These are phyloP conservation scores for Phaetusa simplex DNA, from an alignment of 2,113 vertebrate genomes.

Conservation along the genomic window DNA sequence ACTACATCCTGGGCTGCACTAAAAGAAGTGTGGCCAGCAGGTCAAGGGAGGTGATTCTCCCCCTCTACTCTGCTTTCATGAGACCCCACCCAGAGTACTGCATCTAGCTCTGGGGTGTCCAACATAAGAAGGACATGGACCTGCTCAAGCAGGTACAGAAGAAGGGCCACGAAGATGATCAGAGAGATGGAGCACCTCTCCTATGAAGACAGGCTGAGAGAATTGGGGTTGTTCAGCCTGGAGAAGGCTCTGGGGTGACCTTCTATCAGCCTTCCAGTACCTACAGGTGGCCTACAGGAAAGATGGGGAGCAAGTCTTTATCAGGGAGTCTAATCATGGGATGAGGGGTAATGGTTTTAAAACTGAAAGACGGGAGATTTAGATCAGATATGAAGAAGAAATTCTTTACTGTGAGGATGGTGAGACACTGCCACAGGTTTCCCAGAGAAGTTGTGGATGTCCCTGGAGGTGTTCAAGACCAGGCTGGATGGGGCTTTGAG, in stretches of 20 bases:
- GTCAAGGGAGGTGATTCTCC: neutral
- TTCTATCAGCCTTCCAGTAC: neutral
- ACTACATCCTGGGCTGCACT: neutral
- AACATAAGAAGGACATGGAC: neutral
- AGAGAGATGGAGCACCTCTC: neutral
- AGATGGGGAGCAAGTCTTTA: neutral
- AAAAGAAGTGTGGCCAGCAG: neutral
- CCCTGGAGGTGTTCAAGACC: neutral
- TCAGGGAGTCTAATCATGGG: neutral
- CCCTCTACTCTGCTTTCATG: neutral
- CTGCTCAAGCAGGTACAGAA: neutral
- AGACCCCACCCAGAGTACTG: neutral
- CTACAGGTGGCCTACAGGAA: neutral
- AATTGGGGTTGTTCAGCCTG: neutral
- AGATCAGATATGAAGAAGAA: neutral
- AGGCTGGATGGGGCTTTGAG: neutral
- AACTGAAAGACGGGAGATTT: neutral
- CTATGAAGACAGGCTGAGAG: neutral
- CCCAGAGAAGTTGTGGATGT: neutral
- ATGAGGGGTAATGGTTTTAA: neutral
- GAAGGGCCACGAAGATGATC: neutral
- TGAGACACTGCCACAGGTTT: neutral
- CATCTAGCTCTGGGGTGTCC: neutral
- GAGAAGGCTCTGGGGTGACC: neutral
- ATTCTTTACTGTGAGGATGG: neutral